Conservation (phyloP, 2,113 vertebrate genomes). For the Indri indri region DNA sequence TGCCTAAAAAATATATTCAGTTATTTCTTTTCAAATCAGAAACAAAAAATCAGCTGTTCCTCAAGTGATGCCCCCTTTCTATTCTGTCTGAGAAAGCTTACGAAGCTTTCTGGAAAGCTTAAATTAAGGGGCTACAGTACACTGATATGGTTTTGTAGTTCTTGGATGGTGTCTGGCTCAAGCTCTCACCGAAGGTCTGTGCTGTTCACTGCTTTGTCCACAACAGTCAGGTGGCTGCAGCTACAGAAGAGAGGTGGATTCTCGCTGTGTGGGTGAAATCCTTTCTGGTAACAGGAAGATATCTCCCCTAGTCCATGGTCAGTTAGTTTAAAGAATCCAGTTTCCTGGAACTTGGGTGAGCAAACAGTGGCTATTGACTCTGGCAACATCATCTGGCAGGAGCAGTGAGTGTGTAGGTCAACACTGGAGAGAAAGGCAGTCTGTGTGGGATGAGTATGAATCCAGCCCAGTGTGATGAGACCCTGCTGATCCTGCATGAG, state of each 20-base stretch:
- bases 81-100: not conserved
- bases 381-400: conserved; percentile 97
- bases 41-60: conserved; percentile 33
- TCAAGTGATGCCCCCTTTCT: not conserved
- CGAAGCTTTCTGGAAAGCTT: conserved; percentile 37
- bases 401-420: conserved; percentile 98
- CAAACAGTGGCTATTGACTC: conserved; percentile 97
- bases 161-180: not conserved
- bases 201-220: conserved; percentile 88
- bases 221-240: conserved; percentile 89
- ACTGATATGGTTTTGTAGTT: not conserved
- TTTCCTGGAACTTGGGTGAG: conserved; percentile 95
- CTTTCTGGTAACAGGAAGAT: conserved; percentile 94
- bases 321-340: conserved; percentile 94
- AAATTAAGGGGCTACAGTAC: conserved; percentile 32
- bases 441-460: conserved; percentile 96
- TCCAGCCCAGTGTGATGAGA: too few relatives aligned
- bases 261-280: conserved; percentile 96
- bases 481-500: not conserved
- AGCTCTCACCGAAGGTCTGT: conserved; percentile 92
- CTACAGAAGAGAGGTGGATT: conserved; percentile 94
- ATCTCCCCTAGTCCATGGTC: conserved; percentile 95
- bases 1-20: conserved; percentile 40
- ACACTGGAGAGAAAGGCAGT: conserved; percentile 98
- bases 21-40: conserved; percentile 43